Conservation (phyloP, 2,113 vertebrate genomes). For the Anarrhichthys ocellatus region DNA sequence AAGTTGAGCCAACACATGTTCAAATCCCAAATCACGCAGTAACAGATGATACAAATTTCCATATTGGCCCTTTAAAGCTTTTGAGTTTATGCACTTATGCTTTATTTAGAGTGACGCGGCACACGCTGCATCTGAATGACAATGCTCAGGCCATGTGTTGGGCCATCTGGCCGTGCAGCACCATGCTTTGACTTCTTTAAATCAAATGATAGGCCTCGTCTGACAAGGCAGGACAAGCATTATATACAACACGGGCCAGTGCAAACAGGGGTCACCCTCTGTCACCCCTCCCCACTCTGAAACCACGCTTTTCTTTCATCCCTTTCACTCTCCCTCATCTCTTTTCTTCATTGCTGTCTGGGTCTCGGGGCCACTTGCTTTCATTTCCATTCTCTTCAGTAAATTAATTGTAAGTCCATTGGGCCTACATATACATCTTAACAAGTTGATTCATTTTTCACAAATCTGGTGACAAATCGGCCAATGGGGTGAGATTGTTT, state of each 20-base stretch:
- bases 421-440: conserved; percentile 37
- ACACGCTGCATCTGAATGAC: conserved; percentile 76
- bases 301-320: conserved; percentile 11
- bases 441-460: conserved; percentile 32
- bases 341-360: conserved; percentile 51
- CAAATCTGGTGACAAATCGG: conserved; percentile 30
- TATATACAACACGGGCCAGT: conserved; percentile 18
- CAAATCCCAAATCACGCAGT: conserved; percentile 19
- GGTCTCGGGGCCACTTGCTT: conserved; percentile 44
- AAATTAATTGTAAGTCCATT: conserved; percentile 58
- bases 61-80: conserved; percentile 20
- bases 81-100: conserved; percentile 48
- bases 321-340: not conserved
- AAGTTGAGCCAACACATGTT: conserved; percentile 25
- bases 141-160: conserved; percentile 73
- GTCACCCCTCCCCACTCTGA: not conserved
- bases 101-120: conserved; percentile 51
- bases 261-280: conserved; percentile 58
- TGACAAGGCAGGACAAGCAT: conserved; percentile 30
- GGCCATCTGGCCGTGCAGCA: conserved; percentile 65
- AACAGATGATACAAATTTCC: conserved; percentile 55
- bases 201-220: conserved; percentile 44
- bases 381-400: conserved; percentile 61
- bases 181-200: conserved; percentile 41
- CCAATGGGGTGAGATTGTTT: conserved; percentile 8